phyloP scores from a whole-genome alignment of 2,113 vertebrate species.

The Mormoops blainvillei region DNA sequence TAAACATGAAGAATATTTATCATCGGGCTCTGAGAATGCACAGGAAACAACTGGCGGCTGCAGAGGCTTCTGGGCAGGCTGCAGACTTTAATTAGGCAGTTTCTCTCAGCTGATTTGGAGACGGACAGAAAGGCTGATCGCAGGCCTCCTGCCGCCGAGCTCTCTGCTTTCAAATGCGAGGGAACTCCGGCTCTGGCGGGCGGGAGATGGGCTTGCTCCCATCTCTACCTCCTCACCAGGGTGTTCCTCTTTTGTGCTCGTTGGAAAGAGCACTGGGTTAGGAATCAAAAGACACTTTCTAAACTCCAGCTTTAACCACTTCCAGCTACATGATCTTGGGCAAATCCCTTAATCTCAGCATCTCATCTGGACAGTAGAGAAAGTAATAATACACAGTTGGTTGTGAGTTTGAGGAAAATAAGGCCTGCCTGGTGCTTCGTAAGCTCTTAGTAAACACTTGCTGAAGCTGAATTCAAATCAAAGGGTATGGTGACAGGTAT shows the following conservation, averaged over 20 bases:
- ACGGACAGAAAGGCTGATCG: background rate
- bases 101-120: background rate
- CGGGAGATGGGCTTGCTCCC: background rate
- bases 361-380: background rate
- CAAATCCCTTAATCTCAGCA: background rate
- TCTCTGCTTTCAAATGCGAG: background rate
- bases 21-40: background rate
- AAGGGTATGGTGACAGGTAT: background rate
- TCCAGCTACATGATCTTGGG: background rate
- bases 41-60: background rate
- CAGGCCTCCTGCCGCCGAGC: background rate
- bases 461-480: background rate
- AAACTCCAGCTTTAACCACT: background rate
- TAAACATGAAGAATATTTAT: conserved; percentile 49
- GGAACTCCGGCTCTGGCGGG: background rate
- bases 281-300: background rate
- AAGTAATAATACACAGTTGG: background rate
- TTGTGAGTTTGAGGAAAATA: background rate
- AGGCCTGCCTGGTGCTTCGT: background rate
- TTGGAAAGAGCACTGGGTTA: background rate
- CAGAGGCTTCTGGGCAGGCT: background rate
- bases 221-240: background rate
- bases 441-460: background rate
- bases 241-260: background rate
- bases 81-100: conserved; percentile 49